phyloP scores from a whole-genome alignment of 1,140 invertebrate genomes.

The Ceratina australensis region DNA sequence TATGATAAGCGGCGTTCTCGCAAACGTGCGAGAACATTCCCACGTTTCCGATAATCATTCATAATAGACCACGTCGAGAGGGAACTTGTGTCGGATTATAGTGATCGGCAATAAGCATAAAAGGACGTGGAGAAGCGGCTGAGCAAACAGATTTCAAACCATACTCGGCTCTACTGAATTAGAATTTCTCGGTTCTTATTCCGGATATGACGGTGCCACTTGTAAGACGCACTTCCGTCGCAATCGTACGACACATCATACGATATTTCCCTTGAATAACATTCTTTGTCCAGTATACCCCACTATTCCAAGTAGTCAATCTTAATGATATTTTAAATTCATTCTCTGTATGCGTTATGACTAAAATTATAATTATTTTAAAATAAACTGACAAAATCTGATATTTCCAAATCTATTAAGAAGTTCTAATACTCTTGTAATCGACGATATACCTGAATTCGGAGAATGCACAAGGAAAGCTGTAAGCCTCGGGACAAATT shows the following conservation, averaged over 20 bases:
- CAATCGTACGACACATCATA: constrained; percentile 16
- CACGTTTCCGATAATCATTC: constrained; percentile 18
- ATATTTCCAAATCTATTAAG: too few species aligned
- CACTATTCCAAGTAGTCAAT: not conserved
- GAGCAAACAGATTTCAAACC: constrained; percentile 55
- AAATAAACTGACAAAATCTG: too few species aligned
- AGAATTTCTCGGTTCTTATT: constrained; percentile 57
- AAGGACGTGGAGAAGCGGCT: constrained; percentile 35
- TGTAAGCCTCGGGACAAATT: not conserved
- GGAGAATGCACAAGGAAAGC: not conserved
- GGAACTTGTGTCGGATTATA: constrained; percentile 20
- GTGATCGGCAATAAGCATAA: constrained; percentile 17
- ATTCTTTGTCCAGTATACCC: not conserved
- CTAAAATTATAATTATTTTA: too few species aligned
- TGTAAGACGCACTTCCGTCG: constrained; percentile 63
- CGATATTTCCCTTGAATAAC: constrained; percentile 24
- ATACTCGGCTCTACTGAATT: constrained; percentile 36
- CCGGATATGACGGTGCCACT: constrained; percentile 70
- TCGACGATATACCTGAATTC: too few species aligned
- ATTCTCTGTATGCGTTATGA: too few species aligned
- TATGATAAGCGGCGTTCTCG: constrained; percentile 55
- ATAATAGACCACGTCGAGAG: not conserved
- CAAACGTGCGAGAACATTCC: constrained; percentile 19
- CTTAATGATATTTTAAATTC: too few species aligned
- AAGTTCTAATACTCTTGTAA: not conserved